phyloP scores from a whole-genome alignment of 1,140 invertebrate species.

The Nasonia longicornis region DNA sequence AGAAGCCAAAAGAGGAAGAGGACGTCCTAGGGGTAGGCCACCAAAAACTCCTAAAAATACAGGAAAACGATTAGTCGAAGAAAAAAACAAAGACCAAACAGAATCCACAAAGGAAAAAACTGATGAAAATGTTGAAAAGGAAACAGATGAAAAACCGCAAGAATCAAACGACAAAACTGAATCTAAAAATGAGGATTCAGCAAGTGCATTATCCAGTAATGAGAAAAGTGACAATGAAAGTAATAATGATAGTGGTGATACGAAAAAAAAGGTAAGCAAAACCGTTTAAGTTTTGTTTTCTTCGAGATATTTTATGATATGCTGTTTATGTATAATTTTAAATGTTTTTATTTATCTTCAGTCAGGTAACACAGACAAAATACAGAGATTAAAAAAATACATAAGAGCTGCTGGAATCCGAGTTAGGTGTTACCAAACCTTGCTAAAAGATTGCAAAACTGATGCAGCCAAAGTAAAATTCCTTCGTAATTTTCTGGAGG shows the following conservation, averaged over 20 bases:
- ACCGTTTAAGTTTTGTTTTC: not conserved
- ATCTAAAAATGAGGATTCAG: conserved; percentile 32
- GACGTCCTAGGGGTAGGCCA: conserved; percentile 46
- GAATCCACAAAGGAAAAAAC: conserved; percentile 14
- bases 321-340: conserved; percentile 13
- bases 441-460: conserved; percentile 58
- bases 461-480: conserved; percentile 54
- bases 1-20: conserved; percentile 47
- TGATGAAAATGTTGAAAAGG: not conserved
- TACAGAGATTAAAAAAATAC: conserved; percentile 59
- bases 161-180: conserved; percentile 46
- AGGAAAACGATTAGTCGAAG: conserved; percentile 48
- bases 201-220: conserved; percentile 35
- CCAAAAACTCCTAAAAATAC: conserved; percentile 44
- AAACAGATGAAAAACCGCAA: conserved; percentile 38
- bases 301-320: conserved; percentile 12
- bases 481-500: conserved; percentile 56
- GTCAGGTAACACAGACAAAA: conserved; percentile 45
- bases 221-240: conserved; percentile 40
- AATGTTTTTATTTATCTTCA: conserved; percentile 42
- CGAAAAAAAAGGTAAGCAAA: conserved; percentile 37
- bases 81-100: conserved; percentile 17
- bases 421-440: conserved; percentile 55
- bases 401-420: conserved; percentile 58
- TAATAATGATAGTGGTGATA: conserved; percentile 44